A percentile compares a stretch with the other conserved stretches of the same genome.
Evolutionary conservation across 2,113 vertebrate genomes (phyloP).

Genomic region (Carassius auratus): DNA sequence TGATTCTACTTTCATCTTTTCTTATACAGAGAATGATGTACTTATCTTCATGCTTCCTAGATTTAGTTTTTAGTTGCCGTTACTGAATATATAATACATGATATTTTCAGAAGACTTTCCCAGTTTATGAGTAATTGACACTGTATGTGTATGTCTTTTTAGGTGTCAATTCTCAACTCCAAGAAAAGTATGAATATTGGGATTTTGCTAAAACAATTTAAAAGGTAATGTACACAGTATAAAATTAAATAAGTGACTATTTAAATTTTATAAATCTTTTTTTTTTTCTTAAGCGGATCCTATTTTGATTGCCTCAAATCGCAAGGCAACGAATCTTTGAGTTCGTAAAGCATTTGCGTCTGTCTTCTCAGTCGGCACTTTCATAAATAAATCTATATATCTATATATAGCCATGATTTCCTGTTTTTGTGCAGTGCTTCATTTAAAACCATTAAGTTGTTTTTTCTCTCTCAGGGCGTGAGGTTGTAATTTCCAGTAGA

Average conservation of each 20-base stretch:
- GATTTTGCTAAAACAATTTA: slow-evolving; percentile 78
- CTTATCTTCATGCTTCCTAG: not conserved
- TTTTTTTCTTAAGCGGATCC: not conserved
- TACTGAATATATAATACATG: not conserved
- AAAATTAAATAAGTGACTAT: not conserved
- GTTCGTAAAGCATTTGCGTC: too few species aligned
- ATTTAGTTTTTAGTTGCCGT: not conserved
- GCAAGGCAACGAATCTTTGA: too few species aligned
- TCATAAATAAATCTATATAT: too few species aligned
- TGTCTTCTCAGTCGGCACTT: too few species aligned
- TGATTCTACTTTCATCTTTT: not conserved
- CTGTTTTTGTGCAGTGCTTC: too few species aligned
- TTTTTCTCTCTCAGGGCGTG: too few species aligned
- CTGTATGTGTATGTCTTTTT: not conserved
- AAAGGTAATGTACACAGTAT: slow-evolving; percentile 66
- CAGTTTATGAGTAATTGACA: not conserved
- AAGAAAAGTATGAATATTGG: slow-evolving; percentile 80
- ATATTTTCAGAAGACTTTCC: not conserved
- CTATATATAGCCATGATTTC: too few species aligned
- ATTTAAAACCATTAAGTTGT: too few species aligned
- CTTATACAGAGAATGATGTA: not conserved
- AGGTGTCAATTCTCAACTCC: slow-evolving; percentile 76
- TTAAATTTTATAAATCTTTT: not conserved
- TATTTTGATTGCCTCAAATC: too few species aligned
- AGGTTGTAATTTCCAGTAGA: too few species aligned